Evolutionary conservation across 1,140 invertebrate genomes (phyloP), one percentile per base, ranked within the genome.

Genomic region (Drosophila elegans): DNA sequence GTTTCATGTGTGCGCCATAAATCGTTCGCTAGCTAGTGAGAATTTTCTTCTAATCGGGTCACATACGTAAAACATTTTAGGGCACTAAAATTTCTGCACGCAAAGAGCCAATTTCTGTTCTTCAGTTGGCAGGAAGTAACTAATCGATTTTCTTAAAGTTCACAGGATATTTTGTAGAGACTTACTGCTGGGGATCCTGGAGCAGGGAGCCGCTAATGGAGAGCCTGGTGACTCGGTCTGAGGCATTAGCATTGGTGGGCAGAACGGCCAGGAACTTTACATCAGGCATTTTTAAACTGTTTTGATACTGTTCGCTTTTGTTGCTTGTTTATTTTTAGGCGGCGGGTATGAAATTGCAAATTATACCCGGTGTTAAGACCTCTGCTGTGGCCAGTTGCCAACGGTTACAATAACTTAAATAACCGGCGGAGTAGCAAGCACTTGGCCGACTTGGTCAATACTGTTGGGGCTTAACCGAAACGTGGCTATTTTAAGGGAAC

Each of bases 101-200:
- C 81, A 45, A 80, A 38, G n/a, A n/a, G 11, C 36, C 13, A 48
- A 41, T 72, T 41, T 57, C 34, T 38, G 21, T 29, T 25, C n/a
- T 44, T 73, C 46, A 12, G 44, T 46, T 39, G 1, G 10, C 27
- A 32, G 27, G 48, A 34, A 53, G 25, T 46, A 3, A n/a, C 16
- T 27, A 52, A 80, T 84, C 67, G 78, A 84, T 85, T 78, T 80
- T 78, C 52, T 57, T 66, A 42, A 55, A 34, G 29, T 27, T 21
- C 36, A 1, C 36, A 4, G 25, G 25, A 39, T 32, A 6, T 41
- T 21, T 13, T 0, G 9, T 9, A 5, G 12, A 12, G 9, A 75
- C 83, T 76, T 72, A 88, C 83, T 89, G 72, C 49, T 88, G 54
- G 7, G 83, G 66, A 12, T 71, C 12, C 25, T 60, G 42, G 11